Evolutionary conservation across 1,140 invertebrate species (phyloP).

Genomic region (Drosophila mauritiana): DNA sequence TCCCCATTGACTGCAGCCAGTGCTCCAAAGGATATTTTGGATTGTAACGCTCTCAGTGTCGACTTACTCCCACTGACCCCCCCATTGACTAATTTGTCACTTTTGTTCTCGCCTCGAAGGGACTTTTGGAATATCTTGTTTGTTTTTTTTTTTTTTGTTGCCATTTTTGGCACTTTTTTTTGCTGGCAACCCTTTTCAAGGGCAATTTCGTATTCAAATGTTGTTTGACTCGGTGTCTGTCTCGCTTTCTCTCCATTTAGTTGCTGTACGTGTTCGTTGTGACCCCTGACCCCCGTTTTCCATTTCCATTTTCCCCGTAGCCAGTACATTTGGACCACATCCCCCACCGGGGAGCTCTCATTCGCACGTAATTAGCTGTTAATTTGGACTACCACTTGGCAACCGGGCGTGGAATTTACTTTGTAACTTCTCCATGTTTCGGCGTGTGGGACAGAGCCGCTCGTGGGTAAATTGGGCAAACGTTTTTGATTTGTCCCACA

Average conservation of each 20-base stretch:
- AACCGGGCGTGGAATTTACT: conserved; percentile 59
- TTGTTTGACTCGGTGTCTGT: conserved; percentile 65
- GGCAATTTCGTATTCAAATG: conserved; percentile 77
- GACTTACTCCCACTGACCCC: conserved; percentile 1
- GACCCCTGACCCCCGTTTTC: conserved; percentile 1
- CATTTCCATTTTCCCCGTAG: conserved; percentile 7
- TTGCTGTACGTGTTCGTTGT: conserved; percentile 44
- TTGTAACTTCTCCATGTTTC: conserved; percentile 48
- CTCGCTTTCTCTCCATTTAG: conserved; percentile 32
- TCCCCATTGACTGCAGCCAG: not conserved
- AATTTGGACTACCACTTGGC: conserved; percentile 63
- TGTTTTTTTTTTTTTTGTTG: conserved; percentile 9
- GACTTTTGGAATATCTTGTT: conserved; percentile 44
- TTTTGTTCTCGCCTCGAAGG: conserved; percentile 52
- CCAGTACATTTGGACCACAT: conserved; percentile 4
- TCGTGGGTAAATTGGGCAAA: conserved; percentile 21
- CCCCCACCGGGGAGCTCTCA: conserved; percentile 48
- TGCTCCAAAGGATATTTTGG: not conserved
- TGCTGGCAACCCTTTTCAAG: conserved; percentile 66
- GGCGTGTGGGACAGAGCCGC: not conserved
- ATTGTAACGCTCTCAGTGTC: conserved; percentile 59
- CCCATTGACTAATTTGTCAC: conserved; percentile 71
- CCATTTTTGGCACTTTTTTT: conserved; percentile 24
- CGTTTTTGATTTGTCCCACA: conserved; percentile 27
- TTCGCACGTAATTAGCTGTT: conserved; percentile 77